These are phyloP conservation scores for Bufotes viridis DNA, from an alignment of 2,797 vertebrate genomes.

Conservation along the genomic window DNA sequence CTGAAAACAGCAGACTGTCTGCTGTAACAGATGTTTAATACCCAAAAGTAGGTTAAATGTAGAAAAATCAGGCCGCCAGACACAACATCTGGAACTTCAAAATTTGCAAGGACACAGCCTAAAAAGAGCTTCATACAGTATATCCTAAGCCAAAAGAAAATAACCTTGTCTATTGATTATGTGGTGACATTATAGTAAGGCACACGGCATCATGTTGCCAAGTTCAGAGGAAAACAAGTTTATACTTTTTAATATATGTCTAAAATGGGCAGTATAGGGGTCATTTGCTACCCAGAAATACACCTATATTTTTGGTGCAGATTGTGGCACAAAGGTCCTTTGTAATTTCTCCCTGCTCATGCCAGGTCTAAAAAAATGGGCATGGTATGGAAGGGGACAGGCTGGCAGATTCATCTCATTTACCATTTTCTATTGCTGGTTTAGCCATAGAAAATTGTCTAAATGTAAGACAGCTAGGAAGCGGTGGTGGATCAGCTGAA, in stretches of 20 bases:
- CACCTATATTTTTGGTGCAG: too few species aligned
- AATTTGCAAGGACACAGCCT: conserved; percentile 20
- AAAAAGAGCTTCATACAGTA: conserved; percentile 23
- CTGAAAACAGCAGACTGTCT: conserved; percentile 29
- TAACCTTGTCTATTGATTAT: neutral
- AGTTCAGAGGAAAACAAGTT: neutral
- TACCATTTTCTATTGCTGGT: too few species aligned
- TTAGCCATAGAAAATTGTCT: too few species aligned
- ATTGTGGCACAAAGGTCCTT: too few species aligned
- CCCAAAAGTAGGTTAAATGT: conserved; percentile 10
- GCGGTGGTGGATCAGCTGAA: too few species aligned
- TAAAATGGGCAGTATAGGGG: neutral
- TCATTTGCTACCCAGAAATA: too few species aligned
- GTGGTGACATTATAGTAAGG: neutral
- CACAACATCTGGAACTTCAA: conserved; percentile 45
- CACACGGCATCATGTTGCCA: neutral
- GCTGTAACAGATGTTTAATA: conserved; percentile 46
- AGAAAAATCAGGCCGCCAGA: conserved; percentile 59
- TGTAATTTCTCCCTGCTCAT: too few species aligned
- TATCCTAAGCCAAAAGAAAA: neutral
- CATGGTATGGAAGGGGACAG: too few species aligned
- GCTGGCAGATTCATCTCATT: too few species aligned
- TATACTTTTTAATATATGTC: neutral
- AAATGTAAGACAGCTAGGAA: too few species aligned
- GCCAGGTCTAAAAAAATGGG: too few species aligned